Conservation (phyloP, 2,888 invertebrate species). For the Arrhopalites spinosus region DNA sequence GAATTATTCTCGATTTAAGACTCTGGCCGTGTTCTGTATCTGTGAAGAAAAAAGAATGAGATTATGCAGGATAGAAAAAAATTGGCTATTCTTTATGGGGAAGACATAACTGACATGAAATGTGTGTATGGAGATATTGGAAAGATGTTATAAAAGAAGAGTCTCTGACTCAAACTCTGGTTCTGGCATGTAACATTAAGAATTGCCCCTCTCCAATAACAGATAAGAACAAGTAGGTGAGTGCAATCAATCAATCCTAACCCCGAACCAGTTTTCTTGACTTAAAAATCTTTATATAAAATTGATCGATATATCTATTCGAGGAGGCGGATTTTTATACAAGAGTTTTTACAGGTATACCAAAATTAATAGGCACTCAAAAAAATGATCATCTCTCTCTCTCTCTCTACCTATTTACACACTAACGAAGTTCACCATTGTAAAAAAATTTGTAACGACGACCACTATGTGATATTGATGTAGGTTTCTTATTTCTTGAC, state of each 20-base stretch:
- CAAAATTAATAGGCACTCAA: slow-evolving; percentile 29
- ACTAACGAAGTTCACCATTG: slow-evolving; percentile 20
- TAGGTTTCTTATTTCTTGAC: slow-evolving; percentile 19
- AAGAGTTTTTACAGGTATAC: neutral
- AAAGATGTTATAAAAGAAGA: too few species aligned
- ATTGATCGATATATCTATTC: too few species aligned
- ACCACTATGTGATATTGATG: slow-evolving; percentile 11
- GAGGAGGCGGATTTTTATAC: neutral
- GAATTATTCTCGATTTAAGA: too few species aligned
- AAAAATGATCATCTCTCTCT: neutral
- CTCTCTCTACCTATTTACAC: slow-evolving; percentile 30
- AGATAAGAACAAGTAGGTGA: slow-evolving; percentile 31
- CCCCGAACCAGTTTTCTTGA: slow-evolving; percentile 36
- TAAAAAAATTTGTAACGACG: too few species aligned
- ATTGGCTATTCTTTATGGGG: too few species aligned
- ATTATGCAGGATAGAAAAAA: too few species aligned
- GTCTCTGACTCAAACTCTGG: too few species aligned
- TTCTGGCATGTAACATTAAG: slow-evolving; percentile 38
- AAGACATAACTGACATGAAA: too few species aligned
- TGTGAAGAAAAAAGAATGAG: too few species aligned
- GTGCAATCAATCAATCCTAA: slow-evolving; percentile 40
- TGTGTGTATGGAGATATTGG: too few species aligned
- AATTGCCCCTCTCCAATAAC: neutral
- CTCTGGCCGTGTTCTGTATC: too few species aligned
- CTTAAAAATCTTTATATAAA: neutral